Conservation (phyloP, 2,888 invertebrate genomes). For the Rotaria macrura region DNA sequence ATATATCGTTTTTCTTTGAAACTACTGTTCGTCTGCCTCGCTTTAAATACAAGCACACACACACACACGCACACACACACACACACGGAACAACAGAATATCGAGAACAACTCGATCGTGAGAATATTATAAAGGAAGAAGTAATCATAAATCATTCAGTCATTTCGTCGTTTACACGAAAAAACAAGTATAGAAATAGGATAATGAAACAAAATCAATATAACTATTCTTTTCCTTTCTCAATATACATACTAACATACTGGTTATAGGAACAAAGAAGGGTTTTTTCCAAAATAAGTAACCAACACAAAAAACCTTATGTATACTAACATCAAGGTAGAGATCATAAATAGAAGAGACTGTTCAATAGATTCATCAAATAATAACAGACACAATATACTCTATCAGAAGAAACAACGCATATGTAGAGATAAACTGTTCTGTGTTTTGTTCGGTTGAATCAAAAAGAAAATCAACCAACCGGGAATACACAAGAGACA, state of each 20-base stretch:
- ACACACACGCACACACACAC: background rate
- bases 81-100: background rate
- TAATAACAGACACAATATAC: background rate
- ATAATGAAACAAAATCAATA: background rate
- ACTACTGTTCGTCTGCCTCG: background rate
- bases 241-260: background rate
- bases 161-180: background rate
- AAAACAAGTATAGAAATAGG: background rate
- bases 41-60: background rate
- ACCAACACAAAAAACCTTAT: background rate
- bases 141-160: background rate
- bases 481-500: background rate
- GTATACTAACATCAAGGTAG: background rate
- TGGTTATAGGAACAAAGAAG: background rate
- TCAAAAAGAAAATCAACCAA: background rate
- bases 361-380: constrained; percentile 3
- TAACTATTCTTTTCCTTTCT: background rate
- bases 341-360: constrained; percentile 16
- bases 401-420: background rate
- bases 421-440: background rate
- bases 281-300: background rate
- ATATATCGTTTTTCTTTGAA: background rate
- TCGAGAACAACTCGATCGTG: background rate
- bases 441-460: background rate
- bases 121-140: background rate